Base-by-base conservation (phyloP, 2,113 vertebrate species). In the Podilymbus podiceps region DNA sequence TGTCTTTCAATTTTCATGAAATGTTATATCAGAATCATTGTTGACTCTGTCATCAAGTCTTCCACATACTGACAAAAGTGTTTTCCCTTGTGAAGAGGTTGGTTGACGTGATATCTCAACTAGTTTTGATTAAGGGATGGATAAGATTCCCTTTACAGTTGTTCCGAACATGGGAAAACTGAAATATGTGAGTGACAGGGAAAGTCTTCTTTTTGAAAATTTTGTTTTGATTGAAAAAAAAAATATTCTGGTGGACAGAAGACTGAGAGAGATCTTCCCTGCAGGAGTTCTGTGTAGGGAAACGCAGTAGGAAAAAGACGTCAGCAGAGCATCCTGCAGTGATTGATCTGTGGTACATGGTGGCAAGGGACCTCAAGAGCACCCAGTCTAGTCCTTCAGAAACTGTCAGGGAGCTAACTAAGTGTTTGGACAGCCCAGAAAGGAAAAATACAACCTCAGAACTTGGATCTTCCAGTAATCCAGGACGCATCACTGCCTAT, bases 71-170 rank as follows among this genome's bases (percentile, higher is more conserved):
- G 8, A 88, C 49, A 91, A 73, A 78, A 89, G 27, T 23, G 49
- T 76, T 94, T 93, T 93, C 78, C 85, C 85, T 74, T 67, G 71
- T 22, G 90, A 80, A 94, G 58, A 90, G 64, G 46, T 12, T 79
- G 71, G 59, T 42, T 91, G 94, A 72, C 28, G 27, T 64, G 88
- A 89, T 73, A 85, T 92, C 84, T 89, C 87, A 89, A 93, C 79
- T 22, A 82, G 74, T 82, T 92, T 94, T 88, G 84, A 79, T 88
- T 79, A 35, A 89, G 24, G 8, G 27, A 52, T 23, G 53, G 76
- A 78, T 90, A 92, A 92, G 30, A 85, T 85, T 88, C 77, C 71
- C 74, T 59, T 67, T 73, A 88, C 31, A 62, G 62, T 68, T 72
- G 31, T 76, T 90, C 44, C 0, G 4, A 89, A 74, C 21, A 52